Percentiles rank a stretch among this genome's conserved stretches.
Conservation (phyloP, 2,888 invertebrate species). For the Drosophila affinis region DNA sequence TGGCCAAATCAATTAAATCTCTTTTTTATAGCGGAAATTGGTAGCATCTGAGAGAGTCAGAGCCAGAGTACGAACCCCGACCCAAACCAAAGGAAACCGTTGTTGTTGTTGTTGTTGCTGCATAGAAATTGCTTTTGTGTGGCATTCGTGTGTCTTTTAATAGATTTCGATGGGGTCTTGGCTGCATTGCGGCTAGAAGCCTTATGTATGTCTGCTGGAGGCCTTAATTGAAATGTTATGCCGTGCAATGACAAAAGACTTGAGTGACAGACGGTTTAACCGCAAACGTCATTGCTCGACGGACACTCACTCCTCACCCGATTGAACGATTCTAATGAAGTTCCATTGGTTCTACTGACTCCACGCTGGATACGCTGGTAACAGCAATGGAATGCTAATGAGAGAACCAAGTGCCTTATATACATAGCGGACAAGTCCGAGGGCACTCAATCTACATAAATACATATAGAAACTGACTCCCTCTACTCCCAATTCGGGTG, state of each 20-base stretch:
- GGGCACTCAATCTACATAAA: neutral
- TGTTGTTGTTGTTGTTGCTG: neutral
- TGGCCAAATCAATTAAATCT: slow-evolving; percentile 59
- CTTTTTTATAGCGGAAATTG: slow-evolving; percentile 48
- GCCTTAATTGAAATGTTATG: slow-evolving; percentile 69
- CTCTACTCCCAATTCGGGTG: neutral
- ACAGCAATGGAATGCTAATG: slow-evolving; percentile 31
- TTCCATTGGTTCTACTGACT: neutral
- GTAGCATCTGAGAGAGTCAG: slow-evolving; percentile 13
- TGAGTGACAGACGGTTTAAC: slow-evolving; percentile 59
- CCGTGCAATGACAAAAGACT: slow-evolving; percentile 51
- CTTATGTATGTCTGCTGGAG: slow-evolving; percentile 27
- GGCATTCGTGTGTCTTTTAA: slow-evolving; percentile 42
- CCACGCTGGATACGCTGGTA: neutral
- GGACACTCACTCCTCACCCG: neutral
- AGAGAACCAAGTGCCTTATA: neutral
- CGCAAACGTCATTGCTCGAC: slow-evolving; percentile 27
- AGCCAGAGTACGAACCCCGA: neutral
- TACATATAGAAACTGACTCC: neutral
- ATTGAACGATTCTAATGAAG: neutral
- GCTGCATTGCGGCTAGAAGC: slow-evolving; percentile 53
- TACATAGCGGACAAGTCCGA: too few species aligned
- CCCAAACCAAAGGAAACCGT: neutral
- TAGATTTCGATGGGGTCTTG: slow-evolving; percentile 36
- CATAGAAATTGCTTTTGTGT: slow-evolving; percentile 15